Evolutionary conservation across 2,888 invertebrate species (phyloP), one percentile per base, ranked within the genome.

Genomic region (Leucophenga montana): DNA sequence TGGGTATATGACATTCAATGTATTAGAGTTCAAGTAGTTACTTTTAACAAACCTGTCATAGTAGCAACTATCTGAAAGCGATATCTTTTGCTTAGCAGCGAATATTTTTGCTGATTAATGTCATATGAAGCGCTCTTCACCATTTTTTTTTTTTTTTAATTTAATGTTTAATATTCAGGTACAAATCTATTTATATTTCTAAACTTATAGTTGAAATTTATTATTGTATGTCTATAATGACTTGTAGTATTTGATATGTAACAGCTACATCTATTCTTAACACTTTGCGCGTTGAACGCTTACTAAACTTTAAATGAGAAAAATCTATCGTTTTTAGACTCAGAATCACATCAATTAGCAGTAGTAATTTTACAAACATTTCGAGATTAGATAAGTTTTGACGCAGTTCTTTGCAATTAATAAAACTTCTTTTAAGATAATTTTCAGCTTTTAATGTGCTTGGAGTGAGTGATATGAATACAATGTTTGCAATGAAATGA

Each of bases 21-120:
- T n/a, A 67, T 33, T 22, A 27, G 57, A 5, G 0, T 53, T 16
- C 11, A 66, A 11, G 14, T 53, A 46, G 3, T n/a, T 50, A 13
- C 14, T 22, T 18, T 39, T 56, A 18, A 77, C 79, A 67, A 59
- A 82, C 81, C 83, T 73, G 78, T 75, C 75, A 82, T 73, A n/a
- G 83, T 83, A 71, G 83, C 80, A 56, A 82, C 72, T 27, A 78
- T 27, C 64, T 82, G 81, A 76, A 80, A 77, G 5, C 82, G 80
- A 64, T 69, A 80, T 0, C 82, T 72, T 53, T 75, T 73, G 71
- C 67, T 80, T 8, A 82, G 73, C 27, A 80, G 11, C 5, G 66
- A 50, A 53, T 66, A 76, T 14, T 65, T 13, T 69, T 76, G 75
- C 22, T 73, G 50, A 8, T 67, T 68, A 4, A 31, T 59, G 3